A percentile compares a stretch with the other conserved stretches of the same genome.
phyloP scores from a whole-genome alignment of 2,113 vertebrate species.

The Hepsetus odoe region DNA sequence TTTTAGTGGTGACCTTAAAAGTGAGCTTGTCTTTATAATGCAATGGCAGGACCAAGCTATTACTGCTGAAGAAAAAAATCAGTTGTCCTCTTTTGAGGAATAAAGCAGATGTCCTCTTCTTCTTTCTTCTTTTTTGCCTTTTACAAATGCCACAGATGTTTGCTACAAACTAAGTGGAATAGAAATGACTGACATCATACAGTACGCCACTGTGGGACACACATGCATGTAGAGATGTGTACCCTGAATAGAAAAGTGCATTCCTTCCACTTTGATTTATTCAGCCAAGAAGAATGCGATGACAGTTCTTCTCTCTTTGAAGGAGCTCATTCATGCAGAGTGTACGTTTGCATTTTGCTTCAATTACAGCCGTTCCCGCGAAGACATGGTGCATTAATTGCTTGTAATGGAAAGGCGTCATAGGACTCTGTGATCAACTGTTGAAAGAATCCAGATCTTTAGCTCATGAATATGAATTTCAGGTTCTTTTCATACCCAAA shows the following conservation, averaged over 20 bases:
- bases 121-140: neutral
- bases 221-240: neutral
- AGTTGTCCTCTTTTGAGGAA: no score
- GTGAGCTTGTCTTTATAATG: no score
- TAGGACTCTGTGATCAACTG: neutral
- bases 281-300: no score
- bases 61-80: no score
- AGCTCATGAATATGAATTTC: neutral
- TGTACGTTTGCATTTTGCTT: conserved; percentile 6
- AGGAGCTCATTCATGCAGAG: neutral
- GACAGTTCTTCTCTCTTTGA: neutral
- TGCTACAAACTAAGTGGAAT: neutral
- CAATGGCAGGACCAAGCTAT: no score
- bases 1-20: no score
- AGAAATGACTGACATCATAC: neutral
- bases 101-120: no score
- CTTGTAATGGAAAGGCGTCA: neutral
- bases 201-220: neutral
- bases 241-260: neutral
- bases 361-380: neutral
- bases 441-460: neutral
- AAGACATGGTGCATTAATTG: conserved; percentile 7
- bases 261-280: neutral
- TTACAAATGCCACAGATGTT: neutral
- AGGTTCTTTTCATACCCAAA: neutral